These are phyloP conservation scores for Anolis apletophallus DNA, from an alignment of 2,797 vertebrate species.

Conservation along the genomic window DNA sequence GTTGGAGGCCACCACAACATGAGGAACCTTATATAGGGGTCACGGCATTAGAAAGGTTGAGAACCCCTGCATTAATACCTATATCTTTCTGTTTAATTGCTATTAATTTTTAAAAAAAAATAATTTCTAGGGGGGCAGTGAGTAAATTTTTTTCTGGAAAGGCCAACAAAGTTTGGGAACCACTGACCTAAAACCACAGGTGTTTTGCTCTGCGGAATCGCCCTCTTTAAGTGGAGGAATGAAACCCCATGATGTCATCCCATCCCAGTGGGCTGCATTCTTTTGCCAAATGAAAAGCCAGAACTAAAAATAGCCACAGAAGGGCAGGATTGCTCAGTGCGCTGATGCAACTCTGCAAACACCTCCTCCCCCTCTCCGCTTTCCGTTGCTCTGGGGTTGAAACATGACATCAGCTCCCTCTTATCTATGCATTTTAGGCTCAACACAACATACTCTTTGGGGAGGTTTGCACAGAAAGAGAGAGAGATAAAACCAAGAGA, in stretches of 20 bases:
- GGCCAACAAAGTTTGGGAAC: too few species aligned
- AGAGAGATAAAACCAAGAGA: background rate
- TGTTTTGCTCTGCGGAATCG: background rate
- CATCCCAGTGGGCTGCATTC: background rate
- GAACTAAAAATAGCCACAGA: background rate
- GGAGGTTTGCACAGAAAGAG: background rate
- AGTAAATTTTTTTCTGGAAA: too few species aligned
- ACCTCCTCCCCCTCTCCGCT: background rate
- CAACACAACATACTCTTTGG: too few species aligned
- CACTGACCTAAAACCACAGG: background rate
- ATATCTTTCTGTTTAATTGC: too few species aligned
- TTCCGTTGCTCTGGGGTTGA: background rate
- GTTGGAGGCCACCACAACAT: too few species aligned
- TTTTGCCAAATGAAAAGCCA: background rate
- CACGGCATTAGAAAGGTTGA: too few species aligned
- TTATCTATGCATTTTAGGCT: background rate
- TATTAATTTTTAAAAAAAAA: too few species aligned
- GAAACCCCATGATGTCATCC: background rate
- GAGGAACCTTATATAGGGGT: too few species aligned
- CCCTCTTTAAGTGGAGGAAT: background rate
- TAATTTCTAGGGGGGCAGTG: too few species aligned
- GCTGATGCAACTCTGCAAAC: background rate
- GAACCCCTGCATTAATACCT: too few species aligned
- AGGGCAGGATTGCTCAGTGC: background rate
- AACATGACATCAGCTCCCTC: constrained; percentile 5